Percentiles rank a stretch among this genome's conserved stretches.
Evolutionary conservation across 1,140 invertebrate species (phyloP).

Genomic region (Leptinotarsa undecemlineata): DNA sequence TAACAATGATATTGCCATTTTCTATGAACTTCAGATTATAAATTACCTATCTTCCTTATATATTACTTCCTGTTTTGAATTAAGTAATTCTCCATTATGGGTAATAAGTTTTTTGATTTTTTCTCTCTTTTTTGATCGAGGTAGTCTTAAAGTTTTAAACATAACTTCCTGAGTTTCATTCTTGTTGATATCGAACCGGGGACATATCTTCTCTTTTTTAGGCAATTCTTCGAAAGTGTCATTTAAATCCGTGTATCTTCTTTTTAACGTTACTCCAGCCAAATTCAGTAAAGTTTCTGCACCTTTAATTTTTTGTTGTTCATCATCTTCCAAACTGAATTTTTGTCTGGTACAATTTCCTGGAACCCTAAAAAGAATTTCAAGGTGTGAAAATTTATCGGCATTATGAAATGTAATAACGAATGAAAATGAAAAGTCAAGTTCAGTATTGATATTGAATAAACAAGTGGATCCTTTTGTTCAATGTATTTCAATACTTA

Average conservation of each 20-base stretch:
- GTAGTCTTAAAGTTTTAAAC: constrained; percentile 49
- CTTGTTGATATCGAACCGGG: constrained; percentile 34
- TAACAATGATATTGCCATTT: constrained; percentile 1
- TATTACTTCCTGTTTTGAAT: neutral
- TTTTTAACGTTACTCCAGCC: constrained; percentile 58
- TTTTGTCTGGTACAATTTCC: constrained; percentile 44
- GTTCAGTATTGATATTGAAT: too few species aligned
- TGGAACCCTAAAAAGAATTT: constrained; percentile 36
- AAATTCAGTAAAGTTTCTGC: constrained; percentile 77
- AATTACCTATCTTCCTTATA: constrained; percentile 3
- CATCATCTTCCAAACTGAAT: constrained; percentile 64
- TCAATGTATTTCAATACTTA: too few species aligned
- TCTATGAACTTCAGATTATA: neutral
- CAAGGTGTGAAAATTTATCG: too few species aligned
- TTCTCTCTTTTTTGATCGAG: constrained; percentile 50
- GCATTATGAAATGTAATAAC: too few species aligned
- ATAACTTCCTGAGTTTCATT: constrained; percentile 37
- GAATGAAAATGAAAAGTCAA: too few species aligned
- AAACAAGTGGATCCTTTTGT: too few species aligned
- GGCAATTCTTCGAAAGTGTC: constrained; percentile 29
- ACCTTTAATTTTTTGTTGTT: constrained; percentile 75
- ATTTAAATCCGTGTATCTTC: constrained; percentile 35
- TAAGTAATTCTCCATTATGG: neutral
- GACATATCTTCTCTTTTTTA: constrained; percentile 34
- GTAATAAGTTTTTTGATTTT: constrained; percentile 39